These are phyloP conservation scores for Kryptolebias ocellatus DNA, from an alignment of 2,797 vertebrate genomes.

Conservation along the genomic window DNA sequence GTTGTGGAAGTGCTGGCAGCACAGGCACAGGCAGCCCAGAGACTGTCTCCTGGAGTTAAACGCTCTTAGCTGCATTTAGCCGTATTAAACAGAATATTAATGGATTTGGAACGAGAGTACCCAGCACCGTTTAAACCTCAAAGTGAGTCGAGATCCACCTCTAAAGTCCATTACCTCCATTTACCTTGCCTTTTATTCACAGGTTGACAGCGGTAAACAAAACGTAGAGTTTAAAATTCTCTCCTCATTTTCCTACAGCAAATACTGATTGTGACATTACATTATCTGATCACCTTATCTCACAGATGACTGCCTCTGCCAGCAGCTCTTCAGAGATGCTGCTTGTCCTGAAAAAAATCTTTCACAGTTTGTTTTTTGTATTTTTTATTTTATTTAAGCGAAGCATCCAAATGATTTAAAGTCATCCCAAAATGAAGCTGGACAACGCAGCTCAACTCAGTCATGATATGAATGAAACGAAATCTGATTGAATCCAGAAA, in stretches of 20 bases:
- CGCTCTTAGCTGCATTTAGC: slow-evolving; percentile 73
- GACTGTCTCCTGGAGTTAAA: slow-evolving; percentile 70
- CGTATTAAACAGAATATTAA: slow-evolving; percentile 77
- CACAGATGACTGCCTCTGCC: slow-evolving; percentile 47
- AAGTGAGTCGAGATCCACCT: slow-evolving; percentile 69
- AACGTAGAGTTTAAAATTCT: slow-evolving; percentile 57
- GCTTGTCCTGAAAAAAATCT: slow-evolving; percentile 49
- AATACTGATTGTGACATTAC: slow-evolving; percentile 68
- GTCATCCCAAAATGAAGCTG: slow-evolving; percentile 62
- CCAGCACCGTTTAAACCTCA: slow-evolving; percentile 72
- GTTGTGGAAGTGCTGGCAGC: slow-evolving; percentile 71
- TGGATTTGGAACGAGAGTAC: slow-evolving; percentile 68
- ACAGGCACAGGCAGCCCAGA: slow-evolving; percentile 64
- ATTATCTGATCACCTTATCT: slow-evolving; percentile 70
- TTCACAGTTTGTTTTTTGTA: slow-evolving; percentile 30
- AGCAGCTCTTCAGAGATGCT: slow-evolving; percentile 55
- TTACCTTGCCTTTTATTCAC: slow-evolving; percentile 77
- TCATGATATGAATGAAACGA: slow-evolving; percentile 48
- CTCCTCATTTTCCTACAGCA: slow-evolving; percentile 10
- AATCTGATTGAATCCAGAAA: slow-evolving; percentile 62
- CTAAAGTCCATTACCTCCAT: slow-evolving; percentile 77
- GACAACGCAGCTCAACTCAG: slow-evolving; percentile 50
- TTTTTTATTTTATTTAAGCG: slow-evolving; percentile 20
- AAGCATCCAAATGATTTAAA: slow-evolving; percentile 52
- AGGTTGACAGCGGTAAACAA: slow-evolving; percentile 79